These are phyloP conservation scores for Pantherophis vulpinus DNA, from an alignment of 2,797 vertebrate genomes.

Conservation along the genomic window DNA sequence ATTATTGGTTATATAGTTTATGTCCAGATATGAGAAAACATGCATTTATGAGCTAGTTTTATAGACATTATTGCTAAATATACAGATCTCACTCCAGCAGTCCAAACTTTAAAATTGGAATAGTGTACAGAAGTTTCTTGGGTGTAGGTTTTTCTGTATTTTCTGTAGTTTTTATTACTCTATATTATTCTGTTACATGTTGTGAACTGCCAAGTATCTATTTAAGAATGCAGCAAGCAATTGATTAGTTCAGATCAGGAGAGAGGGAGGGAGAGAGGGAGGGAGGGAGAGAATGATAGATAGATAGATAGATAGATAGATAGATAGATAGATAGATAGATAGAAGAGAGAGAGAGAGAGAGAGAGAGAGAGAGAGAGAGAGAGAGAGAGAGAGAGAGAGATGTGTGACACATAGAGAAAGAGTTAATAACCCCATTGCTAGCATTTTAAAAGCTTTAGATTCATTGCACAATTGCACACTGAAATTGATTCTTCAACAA, in stretches of 20 bases:
- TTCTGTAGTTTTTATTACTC: background rate
- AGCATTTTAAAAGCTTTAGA: conserved; percentile 30
- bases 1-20: background rate
- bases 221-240: background rate
- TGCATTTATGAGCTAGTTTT: conserved; percentile 17
- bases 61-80: conserved; percentile 28
- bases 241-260: background rate
- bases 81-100: background rate
- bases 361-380: too few species aligned
- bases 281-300: too few species aligned
- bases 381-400: background rate
- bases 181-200: background rate
- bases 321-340: too few species aligned
- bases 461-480: conserved; percentile 30
- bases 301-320: too few species aligned
- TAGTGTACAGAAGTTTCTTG: background rate
- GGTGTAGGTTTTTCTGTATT: background rate
- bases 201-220: background rate
- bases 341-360: too few species aligned
- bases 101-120: background rate
- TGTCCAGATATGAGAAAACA: conserved; percentile 17
- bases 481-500: conserved; percentile 6
- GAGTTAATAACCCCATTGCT: background rate
- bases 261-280: background rate
- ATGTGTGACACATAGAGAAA: background rate